phyloP scores from a whole-genome alignment of 2,797 vertebrate species.

The Heteromormyrus szaboi region DNA sequence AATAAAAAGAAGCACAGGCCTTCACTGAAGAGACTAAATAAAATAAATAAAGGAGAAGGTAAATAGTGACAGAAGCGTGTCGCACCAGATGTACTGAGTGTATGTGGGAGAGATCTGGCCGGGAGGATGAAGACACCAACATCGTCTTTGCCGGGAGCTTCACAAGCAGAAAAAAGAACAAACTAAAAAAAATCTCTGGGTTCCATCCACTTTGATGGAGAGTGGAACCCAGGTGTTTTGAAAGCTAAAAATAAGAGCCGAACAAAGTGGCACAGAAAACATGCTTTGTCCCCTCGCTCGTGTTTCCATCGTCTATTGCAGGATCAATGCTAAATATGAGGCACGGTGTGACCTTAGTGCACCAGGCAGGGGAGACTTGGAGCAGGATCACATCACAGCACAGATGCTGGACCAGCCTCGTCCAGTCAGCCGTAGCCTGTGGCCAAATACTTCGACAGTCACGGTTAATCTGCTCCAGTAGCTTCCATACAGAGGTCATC shows the following conservation, averaged over 20 bases:
- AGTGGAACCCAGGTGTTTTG: neutral
- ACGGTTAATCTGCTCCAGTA: neutral
- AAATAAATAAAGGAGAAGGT: neutral
- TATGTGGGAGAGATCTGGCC: slow-evolving; percentile 19
- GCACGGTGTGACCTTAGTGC: neutral
- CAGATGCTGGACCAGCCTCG: neutral
- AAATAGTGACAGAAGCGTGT: slow-evolving; percentile 1
- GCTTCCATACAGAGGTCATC: neutral
- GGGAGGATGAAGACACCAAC: slow-evolving; percentile 15
- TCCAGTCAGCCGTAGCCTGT: neutral
- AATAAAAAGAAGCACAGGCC: neutral
- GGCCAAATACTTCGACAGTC: neutral
- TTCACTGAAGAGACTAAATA: neutral
- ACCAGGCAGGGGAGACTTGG: neutral
- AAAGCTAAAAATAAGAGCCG: neutral
- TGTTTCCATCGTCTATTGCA: neutral
- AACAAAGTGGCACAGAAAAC: neutral
- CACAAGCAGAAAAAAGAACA: neutral
- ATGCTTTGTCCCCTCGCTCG: neutral
- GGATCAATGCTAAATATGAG: neutral
- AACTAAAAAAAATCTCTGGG: neutral
- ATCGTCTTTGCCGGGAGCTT: neutral
- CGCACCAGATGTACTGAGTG: neutral
- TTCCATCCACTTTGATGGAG: neutral
- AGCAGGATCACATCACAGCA: neutral